These are phyloP conservation scores for Takifugu rubripes DNA, from an alignment of 2,797 vertebrate genomes.

Conservation along the genomic window DNA sequence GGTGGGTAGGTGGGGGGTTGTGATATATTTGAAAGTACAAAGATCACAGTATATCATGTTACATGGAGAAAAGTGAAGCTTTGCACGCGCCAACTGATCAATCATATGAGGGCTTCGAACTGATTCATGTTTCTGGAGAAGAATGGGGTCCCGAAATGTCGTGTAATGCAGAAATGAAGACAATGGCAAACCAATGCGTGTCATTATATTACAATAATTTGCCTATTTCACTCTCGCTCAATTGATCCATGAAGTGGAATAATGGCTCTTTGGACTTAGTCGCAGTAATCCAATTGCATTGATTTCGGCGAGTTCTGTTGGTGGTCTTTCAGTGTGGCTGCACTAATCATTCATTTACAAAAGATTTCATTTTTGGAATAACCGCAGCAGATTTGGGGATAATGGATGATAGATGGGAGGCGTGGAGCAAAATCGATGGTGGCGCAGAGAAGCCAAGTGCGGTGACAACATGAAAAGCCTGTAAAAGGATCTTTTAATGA, in stretches of 20 bases:
- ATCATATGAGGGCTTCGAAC: slow-evolving; percentile 7
- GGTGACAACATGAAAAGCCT: slow-evolving; percentile 30
- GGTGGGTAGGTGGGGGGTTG: neutral
- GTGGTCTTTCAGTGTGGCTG: slow-evolving; percentile 15
- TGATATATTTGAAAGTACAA: neutral
- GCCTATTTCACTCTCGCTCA: slow-evolving; percentile 17
- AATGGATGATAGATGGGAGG: slow-evolving; percentile 34
- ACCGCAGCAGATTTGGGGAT: slow-evolving; percentile 20
- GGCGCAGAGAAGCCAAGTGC: neutral
- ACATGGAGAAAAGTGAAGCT: too few species aligned
- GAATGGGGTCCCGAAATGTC: slow-evolving; percentile 3
- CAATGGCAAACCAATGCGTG: slow-evolving; percentile 14
- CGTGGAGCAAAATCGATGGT: slow-evolving; percentile 20
- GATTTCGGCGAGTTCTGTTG: slow-evolving; percentile 26
- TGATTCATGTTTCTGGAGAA: slow-evolving; percentile 16
- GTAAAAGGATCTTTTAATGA: slow-evolving; percentile 21
- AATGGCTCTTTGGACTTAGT: slow-evolving; percentile 38
- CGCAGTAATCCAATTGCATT: slow-evolving; percentile 41
- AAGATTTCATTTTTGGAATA: slow-evolving; percentile 41
- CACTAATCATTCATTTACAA: slow-evolving; percentile 37
- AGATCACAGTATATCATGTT: neutral
- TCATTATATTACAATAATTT: slow-evolving; percentile 21
- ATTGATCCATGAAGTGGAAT: slow-evolving; percentile 34
- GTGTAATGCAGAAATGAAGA: slow-evolving; percentile 8
- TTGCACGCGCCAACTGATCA: neutral